Conservation (phyloP, 2,113 vertebrate species). For the Albula goreensis region DNA sequence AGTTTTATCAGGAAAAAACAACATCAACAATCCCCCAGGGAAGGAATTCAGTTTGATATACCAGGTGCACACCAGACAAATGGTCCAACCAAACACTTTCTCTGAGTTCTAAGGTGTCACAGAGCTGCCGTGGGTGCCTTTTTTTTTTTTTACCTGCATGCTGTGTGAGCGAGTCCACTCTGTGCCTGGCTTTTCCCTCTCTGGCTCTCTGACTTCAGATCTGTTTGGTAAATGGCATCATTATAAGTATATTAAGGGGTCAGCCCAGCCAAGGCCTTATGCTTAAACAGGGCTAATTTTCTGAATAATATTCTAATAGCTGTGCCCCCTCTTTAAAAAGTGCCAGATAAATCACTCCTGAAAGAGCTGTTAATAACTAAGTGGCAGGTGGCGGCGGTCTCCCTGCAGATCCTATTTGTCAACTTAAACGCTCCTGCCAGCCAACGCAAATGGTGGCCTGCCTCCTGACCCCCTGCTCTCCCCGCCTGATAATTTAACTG, state of each 20-base stretch:
- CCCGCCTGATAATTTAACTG: conserved; percentile 50
- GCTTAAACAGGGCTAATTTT: conserved; percentile 98
- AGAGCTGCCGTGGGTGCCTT: neutral
- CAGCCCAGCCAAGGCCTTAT: conserved; percentile 86
- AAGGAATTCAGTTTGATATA: neutral
- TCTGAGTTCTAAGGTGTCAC: neutral
- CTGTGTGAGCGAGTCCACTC: conserved; percentile 18
- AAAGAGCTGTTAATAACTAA: conserved; percentile 98
- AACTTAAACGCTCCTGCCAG: conserved; percentile 89
- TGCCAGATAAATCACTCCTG: conserved; percentile 92
- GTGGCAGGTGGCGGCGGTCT: conserved; percentile 89
- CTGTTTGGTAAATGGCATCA: conserved; percentile 93
- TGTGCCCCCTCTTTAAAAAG: conserved; percentile 86
- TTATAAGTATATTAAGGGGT: conserved; percentile 99
- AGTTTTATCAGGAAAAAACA: neutral
- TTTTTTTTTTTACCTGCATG: neutral
- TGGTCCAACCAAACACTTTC: neutral
- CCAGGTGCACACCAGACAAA: neutral
- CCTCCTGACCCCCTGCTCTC: conserved; percentile 48
- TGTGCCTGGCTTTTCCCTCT: conserved; percentile 31
- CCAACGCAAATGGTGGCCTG: conserved; percentile 76
- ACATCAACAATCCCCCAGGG: neutral
- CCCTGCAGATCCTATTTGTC: conserved; percentile 93
- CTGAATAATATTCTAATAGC: conserved; percentile 89
- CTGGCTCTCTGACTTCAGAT: conserved; percentile 75